Conservation (phyloP, 2,113 vertebrate species). For the Enhydra lutris region DNA sequence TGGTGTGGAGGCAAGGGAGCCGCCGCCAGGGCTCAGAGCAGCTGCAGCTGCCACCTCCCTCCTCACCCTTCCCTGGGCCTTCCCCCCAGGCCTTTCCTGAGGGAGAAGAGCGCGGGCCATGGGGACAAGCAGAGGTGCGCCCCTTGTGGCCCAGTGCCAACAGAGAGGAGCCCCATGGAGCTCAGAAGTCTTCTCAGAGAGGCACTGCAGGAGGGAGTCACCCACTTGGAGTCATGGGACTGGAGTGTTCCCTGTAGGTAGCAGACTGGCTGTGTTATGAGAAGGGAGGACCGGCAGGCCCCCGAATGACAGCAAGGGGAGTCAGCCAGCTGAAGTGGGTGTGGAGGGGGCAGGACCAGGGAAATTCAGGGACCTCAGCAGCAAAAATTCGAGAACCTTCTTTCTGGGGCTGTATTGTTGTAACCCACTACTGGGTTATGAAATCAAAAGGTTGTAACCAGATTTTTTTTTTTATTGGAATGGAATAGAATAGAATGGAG, state of each 20-base stretch:
- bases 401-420: neutral
- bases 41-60: neutral
- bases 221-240: too few species aligned
- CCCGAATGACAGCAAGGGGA: neutral
- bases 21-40: neutral
- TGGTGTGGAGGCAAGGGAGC: neutral
- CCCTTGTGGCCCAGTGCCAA: neutral
- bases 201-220: rapidly evolving
- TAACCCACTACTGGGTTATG: neutral
- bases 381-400: neutral
- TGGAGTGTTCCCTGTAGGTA: too few species aligned
- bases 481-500: too few species aligned
- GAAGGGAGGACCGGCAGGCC: neutral
- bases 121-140: neutral
- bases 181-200: neutral
- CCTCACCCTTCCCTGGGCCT: neutral
- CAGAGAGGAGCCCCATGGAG: neutral
- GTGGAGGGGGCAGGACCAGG: neutral
- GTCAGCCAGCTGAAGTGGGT: neutral
- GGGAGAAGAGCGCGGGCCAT: neutral
- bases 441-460: neutral
- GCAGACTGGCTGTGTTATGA: neutral
- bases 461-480: neutral
- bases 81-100: neutral
- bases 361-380: neutral